These are phyloP conservation scores for Melospiza georgiana DNA, from an alignment of 2,113 vertebrate genomes.

Conservation along the genomic window DNA sequence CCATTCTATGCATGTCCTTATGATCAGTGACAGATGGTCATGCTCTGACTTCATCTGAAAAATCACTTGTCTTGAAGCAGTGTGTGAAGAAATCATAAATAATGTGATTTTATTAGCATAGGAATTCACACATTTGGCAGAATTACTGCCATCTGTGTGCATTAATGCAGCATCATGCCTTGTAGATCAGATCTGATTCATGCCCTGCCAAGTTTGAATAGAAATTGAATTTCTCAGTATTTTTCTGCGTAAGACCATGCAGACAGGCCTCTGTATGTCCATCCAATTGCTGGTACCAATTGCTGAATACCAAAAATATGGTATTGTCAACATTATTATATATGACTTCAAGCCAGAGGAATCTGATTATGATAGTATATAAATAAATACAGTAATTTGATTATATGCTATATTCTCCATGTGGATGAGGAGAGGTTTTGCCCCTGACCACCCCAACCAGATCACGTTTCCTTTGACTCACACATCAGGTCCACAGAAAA, in stretches of 20 bases:
- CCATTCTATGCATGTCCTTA: not conserved
- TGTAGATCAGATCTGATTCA: not conserved
- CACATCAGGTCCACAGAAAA: not conserved
- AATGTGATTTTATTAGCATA: constrained; percentile 13
- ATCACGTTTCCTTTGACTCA: not conserved
- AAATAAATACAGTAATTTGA: not conserved
- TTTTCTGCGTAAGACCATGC: not conserved
- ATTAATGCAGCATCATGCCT: not conserved
- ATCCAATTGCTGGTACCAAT: not conserved
- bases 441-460: not conserved
- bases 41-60: not conserved
- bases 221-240: not conserved
- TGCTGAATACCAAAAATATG: not conserved
- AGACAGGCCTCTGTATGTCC: not conserved
- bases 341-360: not conserved
- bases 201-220: not conserved
- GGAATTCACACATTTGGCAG: constrained; percentile 1
- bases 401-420: not conserved
- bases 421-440: not conserved
- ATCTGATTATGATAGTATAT: not conserved
- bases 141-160: constrained; percentile 14
- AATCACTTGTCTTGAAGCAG: not conserved
- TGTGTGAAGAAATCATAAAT: constrained; percentile 22
- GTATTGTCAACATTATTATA: not conserved
- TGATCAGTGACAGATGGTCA: not conserved